Evolutionary conservation across 2,113 vertebrate genomes (phyloP), one percentile per base, ranked within the genome.

Genomic region (Dasypus novemcinctus): DNA sequence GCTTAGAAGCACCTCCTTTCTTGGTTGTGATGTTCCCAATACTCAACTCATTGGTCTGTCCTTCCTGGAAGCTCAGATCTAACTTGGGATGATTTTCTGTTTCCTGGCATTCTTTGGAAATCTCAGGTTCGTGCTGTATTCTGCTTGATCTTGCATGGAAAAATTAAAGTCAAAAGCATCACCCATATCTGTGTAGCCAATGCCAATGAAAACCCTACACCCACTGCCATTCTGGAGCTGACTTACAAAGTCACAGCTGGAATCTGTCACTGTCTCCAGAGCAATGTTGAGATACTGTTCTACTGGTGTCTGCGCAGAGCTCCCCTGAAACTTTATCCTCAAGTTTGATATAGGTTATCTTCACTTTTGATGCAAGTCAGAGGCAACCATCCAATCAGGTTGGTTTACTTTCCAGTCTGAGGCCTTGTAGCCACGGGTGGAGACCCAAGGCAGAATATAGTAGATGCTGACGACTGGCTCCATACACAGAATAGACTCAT

Each of bases 121-220:
- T 49, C 46, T 49, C 46, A 49, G 46, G 11, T 49, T 49, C 46
- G 8, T 49, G 46, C 46, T 49, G 8, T 49, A 49, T 11, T 11
- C 46, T 11, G 11, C 46, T 49, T 99, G 99, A 97, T 99, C 99
- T 98, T 99, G 99, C 91, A 99, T 98, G 66, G 99, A 98, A 36
- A 99, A 99, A 41, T 99, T 99, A 98, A 99, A 99, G 97, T 99
- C 99, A 97, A 99, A 99, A 23, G 99, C 98, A 95, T 99, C 99
- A 36, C 99, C 98, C 96, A 99, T 97, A 98, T 99, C 99, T 36
- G 97, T 98, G 94, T 99, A 99, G 52, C 99, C 99, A 87, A 99
- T 99, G 84, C 99, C 99, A 76, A 99, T 99, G 96, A 99, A 49
- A 49, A 11, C 46, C 8, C 46, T 49, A 49, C 8, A 9, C 46